Evolutionary conservation across 64 coral and sea anemone species (phyloP).

Genomic region (Anthopleura sola): DNA sequence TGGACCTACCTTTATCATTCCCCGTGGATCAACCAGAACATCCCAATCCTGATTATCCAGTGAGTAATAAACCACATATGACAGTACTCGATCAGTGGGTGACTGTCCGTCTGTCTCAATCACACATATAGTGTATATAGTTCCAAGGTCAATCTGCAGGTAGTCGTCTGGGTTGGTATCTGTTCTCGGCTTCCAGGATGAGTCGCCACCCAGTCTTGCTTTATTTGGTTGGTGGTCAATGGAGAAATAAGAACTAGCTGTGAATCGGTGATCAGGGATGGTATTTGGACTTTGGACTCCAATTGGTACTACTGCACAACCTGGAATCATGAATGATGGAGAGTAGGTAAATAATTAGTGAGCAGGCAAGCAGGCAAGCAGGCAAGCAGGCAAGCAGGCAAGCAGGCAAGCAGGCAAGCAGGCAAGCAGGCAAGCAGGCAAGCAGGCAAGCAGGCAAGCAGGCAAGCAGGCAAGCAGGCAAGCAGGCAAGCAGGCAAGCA

Average conservation of each 20-base stretch:
- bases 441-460: too few species aligned
- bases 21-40: neutral
- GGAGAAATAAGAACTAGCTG: neutral
- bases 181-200: neutral
- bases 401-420: neutral
- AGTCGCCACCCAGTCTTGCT: neutral
- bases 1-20: neutral
- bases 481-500: too few species aligned
- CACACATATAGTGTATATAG: neutral
- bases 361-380: neutral
- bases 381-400: neutral
- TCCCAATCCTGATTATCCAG: neutral
- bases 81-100: neutral
- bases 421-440: too few species aligned
- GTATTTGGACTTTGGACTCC: neutral
- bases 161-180: neutral
- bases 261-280: neutral
- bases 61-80: neutral
- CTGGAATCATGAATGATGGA: neutral
- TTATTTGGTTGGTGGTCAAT: neutral
- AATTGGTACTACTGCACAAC: neutral
- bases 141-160: conserved; percentile 13
- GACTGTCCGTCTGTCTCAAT: neutral
- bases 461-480: too few species aligned
- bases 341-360: neutral